Base-by-base conservation (phyloP, 1,140 invertebrate species). In the Trichoplusia ni region DNA sequence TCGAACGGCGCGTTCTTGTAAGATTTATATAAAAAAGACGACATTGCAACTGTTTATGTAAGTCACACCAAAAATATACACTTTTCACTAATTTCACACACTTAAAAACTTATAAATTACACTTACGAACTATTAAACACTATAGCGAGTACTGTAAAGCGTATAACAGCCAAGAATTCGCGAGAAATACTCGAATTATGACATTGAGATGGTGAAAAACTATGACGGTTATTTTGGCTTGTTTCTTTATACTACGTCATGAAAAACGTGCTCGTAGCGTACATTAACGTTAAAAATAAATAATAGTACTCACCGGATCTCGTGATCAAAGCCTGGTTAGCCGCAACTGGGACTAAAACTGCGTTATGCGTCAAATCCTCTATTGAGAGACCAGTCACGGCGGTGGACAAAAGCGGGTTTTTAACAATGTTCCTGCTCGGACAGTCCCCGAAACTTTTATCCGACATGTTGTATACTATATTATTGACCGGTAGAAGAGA, bases 281-380 rank as follows among this genome's bases (percentile, higher is more conserved):
- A 56, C 60, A 70, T 69, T 62, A 59, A 61, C 51, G 69, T 77
- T 84, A 68, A 77, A 88, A 90, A 90, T 73, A 75, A 77, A 73
- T 51, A 54, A 51, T 80, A 79, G 78, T 69, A 90, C 86, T 80
- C 72, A 89, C 86, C 87, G 81, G 77, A 84, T 75, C 75, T 70
- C 63, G 75, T 73, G 68, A 75, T 78, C 75, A 80, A 61, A 70
- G 77, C 83, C 75, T 82, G 84, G 67, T 66, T 79, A 19, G 76
- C 83, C 31, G 81, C 75, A 61, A 79, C 89, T 38, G 89, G 89
- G 63, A 90, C 73, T 65, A 91, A 77, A 37, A 91, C 87, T 29
- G 88, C 88, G 72, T 89, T 90, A 40, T 90, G 88, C 71, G 87
- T 89, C 81, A 91, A 82, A 76, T 91, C 89, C 59, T 90, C 89